Evolutionary conservation across 2,113 vertebrate species (phyloP).

Genomic region (Elephas maximus): DNA sequence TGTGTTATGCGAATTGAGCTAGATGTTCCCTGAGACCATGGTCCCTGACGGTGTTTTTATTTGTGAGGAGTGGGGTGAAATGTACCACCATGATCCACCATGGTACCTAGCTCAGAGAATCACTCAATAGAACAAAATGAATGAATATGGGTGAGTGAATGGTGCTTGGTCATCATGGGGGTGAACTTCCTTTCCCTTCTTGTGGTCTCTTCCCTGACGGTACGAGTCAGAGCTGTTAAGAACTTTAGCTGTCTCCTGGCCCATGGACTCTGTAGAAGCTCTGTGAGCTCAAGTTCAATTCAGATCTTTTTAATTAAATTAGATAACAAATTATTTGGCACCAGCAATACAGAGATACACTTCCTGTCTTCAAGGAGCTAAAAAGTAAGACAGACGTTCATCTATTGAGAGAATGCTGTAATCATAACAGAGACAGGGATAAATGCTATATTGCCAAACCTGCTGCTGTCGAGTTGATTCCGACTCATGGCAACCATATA

Average conservation of each 20-base stretch:
- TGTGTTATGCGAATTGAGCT: too few relatives aligned
- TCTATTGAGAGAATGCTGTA: neutral
- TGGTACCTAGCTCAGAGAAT: neutral
- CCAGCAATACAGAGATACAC: neutral
- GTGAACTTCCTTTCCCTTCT: neutral
- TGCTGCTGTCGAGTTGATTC: too few relatives aligned
- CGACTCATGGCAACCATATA: too few relatives aligned
- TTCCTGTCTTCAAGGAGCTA: neutral
- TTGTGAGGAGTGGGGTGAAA: neutral
- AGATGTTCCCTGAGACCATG: too few relatives aligned
- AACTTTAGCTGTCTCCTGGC: neutral
- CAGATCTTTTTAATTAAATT: neutral
- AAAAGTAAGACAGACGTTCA: neutral
- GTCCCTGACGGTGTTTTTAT: neutral
- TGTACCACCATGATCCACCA: neutral
- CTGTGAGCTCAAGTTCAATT: neutral
- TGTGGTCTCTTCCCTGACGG: neutral
- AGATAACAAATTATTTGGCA: neutral
- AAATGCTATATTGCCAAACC: too few relatives aligned
- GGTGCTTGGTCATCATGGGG: neutral
- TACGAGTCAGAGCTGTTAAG: neutral
- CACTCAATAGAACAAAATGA: neutral
- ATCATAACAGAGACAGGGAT: neutral
- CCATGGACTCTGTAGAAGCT: neutral
- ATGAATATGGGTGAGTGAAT: neutral